Percentiles rank a stretch among this genome's conserved stretches.
Conservation (phyloP, 2,113 vertebrate genomes). For the Phodopus roborovskii region DNA sequence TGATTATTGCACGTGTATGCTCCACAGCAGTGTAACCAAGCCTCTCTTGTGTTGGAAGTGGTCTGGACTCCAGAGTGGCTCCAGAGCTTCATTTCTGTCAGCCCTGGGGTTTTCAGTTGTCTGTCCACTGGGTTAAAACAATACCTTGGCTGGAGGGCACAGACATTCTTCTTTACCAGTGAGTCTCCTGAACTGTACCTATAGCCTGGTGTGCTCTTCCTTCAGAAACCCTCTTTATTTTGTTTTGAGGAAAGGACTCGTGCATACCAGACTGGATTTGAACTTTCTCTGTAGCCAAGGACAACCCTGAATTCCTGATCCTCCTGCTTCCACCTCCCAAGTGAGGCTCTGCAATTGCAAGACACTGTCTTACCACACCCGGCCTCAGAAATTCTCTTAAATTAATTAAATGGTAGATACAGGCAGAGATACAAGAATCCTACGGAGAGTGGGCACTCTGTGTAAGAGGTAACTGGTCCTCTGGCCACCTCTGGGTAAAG, state of each 20-base stretch:
- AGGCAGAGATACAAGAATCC: conserved; percentile 59
- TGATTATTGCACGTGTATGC: conserved; percentile 62
- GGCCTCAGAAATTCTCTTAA: conserved; percentile 35
- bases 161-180: conserved; percentile 15
- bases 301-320: not conserved
- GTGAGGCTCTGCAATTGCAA: not conserved
- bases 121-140: conserved; percentile 54
- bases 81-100: not conserved
- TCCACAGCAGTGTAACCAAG: conserved; percentile 69
- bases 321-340: not conserved
- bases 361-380: not conserved
- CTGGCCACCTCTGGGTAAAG: conserved; percentile 40
- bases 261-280: not conserved
- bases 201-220: not conserved
- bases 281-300: not conserved
- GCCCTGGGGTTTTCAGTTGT: conserved; percentile 22
- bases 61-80: conserved; percentile 33
- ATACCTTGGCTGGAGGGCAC: conserved; percentile 22
- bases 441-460: conserved; percentile 35
- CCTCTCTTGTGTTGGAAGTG: conserved; percentile 44
- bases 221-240: conserved; percentile 40
- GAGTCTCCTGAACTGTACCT: conserved; percentile 37
- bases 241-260: not conserved
- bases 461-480: not conserved
- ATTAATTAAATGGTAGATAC: conserved; percentile 14